phyloP scores from a whole-genome alignment of 2,888 invertebrate species.

The Apeira syringaria region DNA sequence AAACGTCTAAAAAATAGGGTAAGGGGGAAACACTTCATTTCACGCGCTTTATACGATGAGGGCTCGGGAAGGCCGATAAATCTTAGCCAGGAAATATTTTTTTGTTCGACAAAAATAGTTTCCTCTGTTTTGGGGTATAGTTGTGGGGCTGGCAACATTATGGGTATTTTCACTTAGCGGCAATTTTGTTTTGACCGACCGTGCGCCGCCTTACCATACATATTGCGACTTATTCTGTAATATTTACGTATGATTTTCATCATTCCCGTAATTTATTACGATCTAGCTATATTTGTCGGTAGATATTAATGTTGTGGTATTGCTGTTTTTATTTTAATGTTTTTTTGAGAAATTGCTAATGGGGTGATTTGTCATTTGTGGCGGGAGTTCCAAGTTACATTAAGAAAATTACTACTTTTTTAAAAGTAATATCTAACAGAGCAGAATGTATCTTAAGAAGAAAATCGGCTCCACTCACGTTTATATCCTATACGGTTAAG shows the following conservation, averaged over 20 bases:
- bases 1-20: slow-evolving; percentile 47
- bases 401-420: too few relatives aligned
- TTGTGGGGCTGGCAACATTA: slow-evolving; percentile 43
- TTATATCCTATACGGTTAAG: too few relatives aligned
- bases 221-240: slow-evolving; percentile 5
- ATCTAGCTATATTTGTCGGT: slow-evolving; percentile 5
- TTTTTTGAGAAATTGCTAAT: slow-evolving; percentile 38
- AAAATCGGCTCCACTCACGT: too few relatives aligned
- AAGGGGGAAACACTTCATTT: slow-evolving; percentile 77
- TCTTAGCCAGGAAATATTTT: slow-evolving; percentile 75
- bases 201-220: background rate
- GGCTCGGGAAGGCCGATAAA: slow-evolving; percentile 47
- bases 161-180: slow-evolving; percentile 36
- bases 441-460: too few relatives aligned
- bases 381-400: slow-evolving; percentile 33
- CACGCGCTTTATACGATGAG: slow-evolving; percentile 74
- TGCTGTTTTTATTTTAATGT: slow-evolving; percentile 49
- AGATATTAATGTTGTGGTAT: slow-evolving; percentile 55
- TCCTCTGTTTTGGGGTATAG: slow-evolving; percentile 71
- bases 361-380: slow-evolving; percentile 42
- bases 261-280: background rate
- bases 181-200: slow-evolving; percentile 17
- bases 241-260: slow-evolving; percentile 42
- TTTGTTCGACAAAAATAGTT: slow-evolving; percentile 80
- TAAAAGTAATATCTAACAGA: too few relatives aligned